A percentile compares a stretch with the other conserved stretches of the same genome.
Conservation (phyloP, 2,113 vertebrate genomes). For the Nothoprocta pentlandii region DNA sequence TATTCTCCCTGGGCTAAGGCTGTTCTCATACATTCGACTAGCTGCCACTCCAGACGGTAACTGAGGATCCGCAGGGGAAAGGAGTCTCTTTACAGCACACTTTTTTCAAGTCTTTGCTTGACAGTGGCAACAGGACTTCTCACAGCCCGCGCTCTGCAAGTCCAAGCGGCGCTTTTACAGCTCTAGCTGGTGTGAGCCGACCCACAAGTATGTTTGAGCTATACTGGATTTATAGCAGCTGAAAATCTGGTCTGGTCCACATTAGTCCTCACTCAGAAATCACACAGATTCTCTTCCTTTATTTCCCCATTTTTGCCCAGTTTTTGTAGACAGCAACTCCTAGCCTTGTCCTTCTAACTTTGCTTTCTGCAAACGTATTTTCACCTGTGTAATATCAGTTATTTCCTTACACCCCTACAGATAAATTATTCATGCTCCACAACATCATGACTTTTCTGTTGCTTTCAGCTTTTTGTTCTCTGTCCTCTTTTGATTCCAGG, state of each 20-base stretch:
- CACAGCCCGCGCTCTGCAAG: neutral
- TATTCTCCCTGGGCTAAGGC: neutral
- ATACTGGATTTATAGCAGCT: neutral
- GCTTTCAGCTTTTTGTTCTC: neutral
- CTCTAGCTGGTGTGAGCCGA: neutral
- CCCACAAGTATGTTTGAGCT: neutral
- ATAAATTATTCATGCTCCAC: neutral
- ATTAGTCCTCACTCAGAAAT: neutral
- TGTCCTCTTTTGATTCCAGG: rapidly evolving
- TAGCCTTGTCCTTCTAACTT: neutral
- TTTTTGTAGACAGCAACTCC: neutral
- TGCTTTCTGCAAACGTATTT: neutral
- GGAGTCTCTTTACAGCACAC: neutral
- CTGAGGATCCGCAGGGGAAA: neutral
- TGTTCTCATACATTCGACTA: neutral
- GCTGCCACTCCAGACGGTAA: neutral
- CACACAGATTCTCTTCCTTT: neutral
- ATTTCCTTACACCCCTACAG: neutral
- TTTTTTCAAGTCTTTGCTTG: neutral
- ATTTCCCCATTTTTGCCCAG: neutral
- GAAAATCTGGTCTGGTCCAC: neutral
- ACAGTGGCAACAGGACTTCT: neutral
- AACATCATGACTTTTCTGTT: neutral
- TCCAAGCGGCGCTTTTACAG: neutral
- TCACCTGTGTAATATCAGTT: neutral